These are phyloP conservation scores for Drosophila melanocephala DNA, from an alignment of 2,888 invertebrate genomes.

Conservation along the genomic window DNA sequence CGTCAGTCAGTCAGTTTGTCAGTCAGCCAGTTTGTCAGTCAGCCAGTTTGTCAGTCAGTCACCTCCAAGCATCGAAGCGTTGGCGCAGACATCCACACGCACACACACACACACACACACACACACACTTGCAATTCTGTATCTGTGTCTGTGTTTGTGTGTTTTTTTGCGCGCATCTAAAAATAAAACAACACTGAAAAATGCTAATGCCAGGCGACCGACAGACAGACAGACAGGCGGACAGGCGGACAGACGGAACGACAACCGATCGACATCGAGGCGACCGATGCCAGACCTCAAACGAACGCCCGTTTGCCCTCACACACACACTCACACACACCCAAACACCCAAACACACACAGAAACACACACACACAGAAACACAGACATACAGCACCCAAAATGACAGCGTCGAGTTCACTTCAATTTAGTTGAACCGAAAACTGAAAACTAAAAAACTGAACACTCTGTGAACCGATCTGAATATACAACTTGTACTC, in stretches of 20 bases:
- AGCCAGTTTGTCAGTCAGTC: conserved; percentile 63
- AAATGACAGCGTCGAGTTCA: conserved; percentile 79
- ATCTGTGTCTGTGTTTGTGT: conserved; percentile 37
- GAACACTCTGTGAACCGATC: conserved; percentile 59
- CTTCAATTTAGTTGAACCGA: conserved; percentile 69
- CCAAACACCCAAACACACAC: conserved; percentile 5
- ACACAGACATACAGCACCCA: conserved; percentile 39
- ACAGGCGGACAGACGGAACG: conserved; percentile 32
- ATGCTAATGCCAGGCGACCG: conserved; percentile 76
- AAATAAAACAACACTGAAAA: conserved; percentile 80
- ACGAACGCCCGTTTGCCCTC: conserved; percentile 78
- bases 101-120: conserved; percentile 28
- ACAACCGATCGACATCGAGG: conserved; percentile 74
- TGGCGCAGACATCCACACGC: conserved; percentile 58
- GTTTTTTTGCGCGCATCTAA: conserved; percentile 77
- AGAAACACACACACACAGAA: conserved; percentile 30
- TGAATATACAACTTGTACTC: conserved; percentile 60
- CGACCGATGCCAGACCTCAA: conserved; percentile 79
- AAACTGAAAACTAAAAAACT: conserved; percentile 37
- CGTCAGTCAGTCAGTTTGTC: conserved; percentile 45
- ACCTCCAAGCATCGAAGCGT: conserved; percentile 70
- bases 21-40: conserved; percentile 48
- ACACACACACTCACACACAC: conserved; percentile 55
- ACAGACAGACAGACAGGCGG: conserved; percentile 35
- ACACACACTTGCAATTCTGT: conserved; percentile 36